Evolutionary conservation across 2,113 vertebrate species (phyloP).

Genomic region (Piprites chloris): DNA sequence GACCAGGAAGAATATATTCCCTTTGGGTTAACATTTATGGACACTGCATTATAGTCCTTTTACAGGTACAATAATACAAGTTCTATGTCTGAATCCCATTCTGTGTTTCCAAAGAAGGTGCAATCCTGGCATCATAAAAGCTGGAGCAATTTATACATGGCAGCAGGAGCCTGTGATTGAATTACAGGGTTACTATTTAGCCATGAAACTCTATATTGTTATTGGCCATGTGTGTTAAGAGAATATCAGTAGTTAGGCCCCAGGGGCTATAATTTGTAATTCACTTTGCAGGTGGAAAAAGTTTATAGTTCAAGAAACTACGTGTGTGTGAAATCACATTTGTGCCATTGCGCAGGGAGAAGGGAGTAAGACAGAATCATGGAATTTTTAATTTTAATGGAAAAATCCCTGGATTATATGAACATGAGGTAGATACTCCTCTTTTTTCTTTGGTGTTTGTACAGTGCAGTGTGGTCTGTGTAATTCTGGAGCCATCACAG

Average conservation of each 20-base stretch:
- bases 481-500: background rate
- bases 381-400: background rate
- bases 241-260: background rate
- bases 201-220: background rate
- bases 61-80: background rate
- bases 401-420: background rate
- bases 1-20: background rate
- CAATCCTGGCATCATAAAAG: background rate
- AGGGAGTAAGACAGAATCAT: background rate
- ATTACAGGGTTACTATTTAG: background rate
- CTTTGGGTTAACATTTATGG: background rate
- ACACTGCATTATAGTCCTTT: background rate
- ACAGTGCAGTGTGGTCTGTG: background rate
- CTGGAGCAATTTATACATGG: background rate
- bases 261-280: slow-evolving; percentile 14
- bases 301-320: background rate
- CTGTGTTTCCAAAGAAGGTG: background rate
- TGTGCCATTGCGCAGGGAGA: background rate
- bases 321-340: background rate
- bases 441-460: background rate
- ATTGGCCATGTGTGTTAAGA: background rate
- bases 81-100: background rate
- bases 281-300: slow-evolving; percentile 22
- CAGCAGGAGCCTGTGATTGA: slow-evolving; percentile 14
- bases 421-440: background rate